Conservation (phyloP, 2,797 vertebrate species). For the Epinephelus malabaricus region DNA sequence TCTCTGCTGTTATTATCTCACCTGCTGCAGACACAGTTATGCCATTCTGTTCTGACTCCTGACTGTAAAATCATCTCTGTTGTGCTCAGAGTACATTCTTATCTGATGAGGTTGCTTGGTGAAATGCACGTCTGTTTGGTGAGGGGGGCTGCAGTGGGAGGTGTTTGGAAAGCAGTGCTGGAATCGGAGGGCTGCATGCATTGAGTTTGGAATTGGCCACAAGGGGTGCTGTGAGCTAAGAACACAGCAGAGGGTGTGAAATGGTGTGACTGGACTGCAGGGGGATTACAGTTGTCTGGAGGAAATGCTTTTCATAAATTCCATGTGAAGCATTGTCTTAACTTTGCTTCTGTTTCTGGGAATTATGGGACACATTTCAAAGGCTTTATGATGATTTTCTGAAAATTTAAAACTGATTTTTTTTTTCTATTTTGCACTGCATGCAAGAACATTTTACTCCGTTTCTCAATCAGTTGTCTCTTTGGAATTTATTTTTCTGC, state of each 20-base stretch:
- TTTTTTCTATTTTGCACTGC: background rate
- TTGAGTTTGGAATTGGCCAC: constrained; percentile 38
- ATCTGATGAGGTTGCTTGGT: constrained; percentile 8
- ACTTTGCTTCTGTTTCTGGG: background rate
- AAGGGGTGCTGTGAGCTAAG: constrained; percentile 61
- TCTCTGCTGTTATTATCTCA: constrained; percentile 30
- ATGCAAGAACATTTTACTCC: background rate
- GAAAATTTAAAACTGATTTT: background rate
- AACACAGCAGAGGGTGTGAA: constrained; percentile 21
- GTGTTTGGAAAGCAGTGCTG: constrained; percentile 13
- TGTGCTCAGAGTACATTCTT: background rate
- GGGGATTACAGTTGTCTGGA: background rate
- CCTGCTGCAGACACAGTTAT: constrained; percentile 40
- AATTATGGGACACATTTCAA: constrained; percentile 4
- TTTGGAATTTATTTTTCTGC: background rate
- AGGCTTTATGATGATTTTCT: background rate
- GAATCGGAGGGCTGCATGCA: background rate
- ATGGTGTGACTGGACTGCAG: constrained; percentile 22
- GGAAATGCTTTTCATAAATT: background rate
- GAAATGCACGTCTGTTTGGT: background rate
- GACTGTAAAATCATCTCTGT: constrained; percentile 10
- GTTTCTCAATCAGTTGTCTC: background rate
- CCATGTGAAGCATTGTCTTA: background rate
- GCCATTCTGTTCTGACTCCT: constrained; percentile 21
- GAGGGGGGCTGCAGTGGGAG: background rate